Evolutionary conservation across 2,797 vertebrate genomes (phyloP), one percentile per base, ranked within the genome.

Genomic region (Microtus obscurus): DNA sequence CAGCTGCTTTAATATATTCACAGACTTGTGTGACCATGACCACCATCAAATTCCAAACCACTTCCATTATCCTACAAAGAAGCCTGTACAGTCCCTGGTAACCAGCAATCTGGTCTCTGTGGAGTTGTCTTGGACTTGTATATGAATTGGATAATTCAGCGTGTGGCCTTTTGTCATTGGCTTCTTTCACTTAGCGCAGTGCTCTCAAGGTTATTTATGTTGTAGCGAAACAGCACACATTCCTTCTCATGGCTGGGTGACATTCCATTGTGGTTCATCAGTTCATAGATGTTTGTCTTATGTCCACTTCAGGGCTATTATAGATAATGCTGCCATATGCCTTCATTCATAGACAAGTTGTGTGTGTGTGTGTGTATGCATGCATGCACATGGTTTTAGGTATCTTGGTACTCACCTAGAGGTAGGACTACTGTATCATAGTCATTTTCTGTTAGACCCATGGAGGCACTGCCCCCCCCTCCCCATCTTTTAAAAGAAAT

Each of bases 21-120:
- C 23, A 53, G 77, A 85, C 51, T 93, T 92, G 73, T 25, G 3
- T 19, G 85, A 9, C n/a, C 13, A n/a, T 78, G 19, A 82, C 73
- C 19, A 11, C 71, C 59, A 5, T 71, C 61, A 48, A 37, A 91
- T 87, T 93, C 80, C 43, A 96, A 86, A 91, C 63, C 65, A 73
- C 90, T 73, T 88, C 61, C 27, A 51, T 93, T n/a, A 61, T 34
- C 65, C 77, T 27, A 25, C 12, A 83, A 85, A 89, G 87, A 96
- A 92, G 61, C 13, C 21, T 27, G 12, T 56, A 3, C 2, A 19
- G 16, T 65, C 21, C n/a, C 90, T 89, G 71, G 31, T 27, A 85
- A 29, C 77, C 67, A 79, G 63, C 86, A 11, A 48, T 51, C 48
- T 90, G 12, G 63, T n/a, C 48, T 87, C 40, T 83, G 17, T 90